Base-by-base conservation (phyloP, 2,888 invertebrate species). In the Phyllotreta striolata region DNA sequence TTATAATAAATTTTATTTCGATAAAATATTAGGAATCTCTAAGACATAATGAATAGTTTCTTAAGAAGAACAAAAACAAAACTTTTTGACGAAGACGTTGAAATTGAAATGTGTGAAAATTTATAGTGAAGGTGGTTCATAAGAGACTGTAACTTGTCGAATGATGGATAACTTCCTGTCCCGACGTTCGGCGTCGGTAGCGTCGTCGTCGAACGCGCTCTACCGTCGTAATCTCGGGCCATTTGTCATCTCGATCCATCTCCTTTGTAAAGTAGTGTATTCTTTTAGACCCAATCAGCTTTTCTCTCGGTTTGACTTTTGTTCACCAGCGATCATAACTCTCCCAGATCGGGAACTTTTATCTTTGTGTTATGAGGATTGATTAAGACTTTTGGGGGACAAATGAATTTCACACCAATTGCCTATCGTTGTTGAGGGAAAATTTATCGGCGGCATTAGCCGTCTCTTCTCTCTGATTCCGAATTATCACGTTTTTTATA, bases 351-450 rank as follows among this genome's bases (percentile, higher is more conserved):
- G 77, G 74, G 77, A 76, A 74, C 74, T 76, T 77, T 77, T 78
- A 78, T 79, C 79, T 80, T 78, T 77, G 75, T 78, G 76, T 78
- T 78, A 78, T 78, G 78, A 78, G 79, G 78, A 80, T 80, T 81
- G 81, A 81, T 81, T 81, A 80, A 79, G 77, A 76, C 76, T 75
- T 49, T 73, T 52, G 73, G 73, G 78, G 78, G 79, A 68, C 78
- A 78, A 79, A 79, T 79, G 79, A 80, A 79, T 80, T 80, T 80
- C 79, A 79, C 80, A 79, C 80, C 79, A 78, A 80, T 79, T 79
- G 78, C 77, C 75, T 73, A 77, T 79, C 77, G 78, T 77, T 76
- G 74, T 76, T 76, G 74, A 73, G 74, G 73, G 72, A 71, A 71
- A 78, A 79, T 79, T 80, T 80, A 80, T 79, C 67, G 76, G 66